Evolutionary conservation across 2,888 invertebrate genomes (phyloP).

Genomic region (Drosophila vallismaia): DNA sequence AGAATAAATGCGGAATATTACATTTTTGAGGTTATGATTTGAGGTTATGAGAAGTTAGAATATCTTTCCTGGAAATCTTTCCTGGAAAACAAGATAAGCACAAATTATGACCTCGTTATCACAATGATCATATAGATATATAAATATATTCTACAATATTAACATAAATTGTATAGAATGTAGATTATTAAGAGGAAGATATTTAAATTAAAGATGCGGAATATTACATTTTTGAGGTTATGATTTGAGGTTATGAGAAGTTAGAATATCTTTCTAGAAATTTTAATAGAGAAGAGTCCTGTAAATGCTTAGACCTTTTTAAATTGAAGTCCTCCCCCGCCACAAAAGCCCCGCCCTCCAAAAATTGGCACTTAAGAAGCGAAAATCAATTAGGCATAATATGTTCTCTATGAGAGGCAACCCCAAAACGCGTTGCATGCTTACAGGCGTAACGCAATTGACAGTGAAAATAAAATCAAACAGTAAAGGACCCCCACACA

Average conservation of each 20-base stretch:
- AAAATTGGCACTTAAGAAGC: constrained; percentile 49
- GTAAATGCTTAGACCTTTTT: background rate
- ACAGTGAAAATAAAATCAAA: constrained; percentile 68
- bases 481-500: constrained; percentile 19
- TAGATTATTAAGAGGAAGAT: background rate
- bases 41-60: background rate
- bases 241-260: background rate
- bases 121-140: background rate
- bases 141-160: background rate
- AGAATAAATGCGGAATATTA: background rate
- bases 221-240: background rate
- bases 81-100: constrained; percentile 10
- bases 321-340: background rate
- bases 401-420: constrained; percentile 33
- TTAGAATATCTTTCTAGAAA: background rate
- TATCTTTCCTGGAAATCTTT: background rate
- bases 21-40: background rate
- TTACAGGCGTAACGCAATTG: constrained; percentile 65
- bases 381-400: constrained; percentile 66
- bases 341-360: constrained; percentile 2
- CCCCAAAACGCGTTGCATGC: constrained; percentile 55
- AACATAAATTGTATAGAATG: background rate
- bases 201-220: background rate
- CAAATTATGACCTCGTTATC: constrained; percentile 36
- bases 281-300: background rate